These are phyloP conservation scores for Chrysodeixis includens DNA, from an alignment of 2,888 invertebrate genomes.

Conservation along the genomic window DNA sequence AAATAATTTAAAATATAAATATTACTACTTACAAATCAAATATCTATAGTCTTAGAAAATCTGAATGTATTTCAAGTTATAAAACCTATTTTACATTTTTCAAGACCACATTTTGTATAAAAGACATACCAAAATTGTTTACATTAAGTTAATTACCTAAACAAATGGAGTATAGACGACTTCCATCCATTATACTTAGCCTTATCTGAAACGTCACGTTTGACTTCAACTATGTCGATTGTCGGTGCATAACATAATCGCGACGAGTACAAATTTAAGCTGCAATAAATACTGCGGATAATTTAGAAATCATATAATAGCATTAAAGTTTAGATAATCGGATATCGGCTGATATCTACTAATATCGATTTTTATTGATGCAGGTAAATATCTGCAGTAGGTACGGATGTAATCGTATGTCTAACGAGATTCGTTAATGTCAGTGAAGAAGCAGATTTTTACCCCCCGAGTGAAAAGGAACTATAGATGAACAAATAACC, in stretches of 20 bases:
- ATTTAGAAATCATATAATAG: neutral
- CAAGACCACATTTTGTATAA: no score
- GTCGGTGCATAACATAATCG: neutral
- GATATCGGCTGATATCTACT: neutral
- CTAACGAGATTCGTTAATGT: neutral
- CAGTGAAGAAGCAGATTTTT: no score
- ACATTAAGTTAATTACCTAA: no score
- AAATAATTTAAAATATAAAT: no score
- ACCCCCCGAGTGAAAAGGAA: neutral
- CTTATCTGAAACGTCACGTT: constrained; percentile 2
- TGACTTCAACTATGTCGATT: neutral
- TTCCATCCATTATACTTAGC: neutral
- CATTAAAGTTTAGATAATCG: neutral
- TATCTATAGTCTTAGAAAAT: no score
- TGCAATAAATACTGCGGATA: constrained; percentile 1
- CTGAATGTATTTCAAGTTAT: no score
- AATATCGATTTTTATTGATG: neutral
- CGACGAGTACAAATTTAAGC: neutral
- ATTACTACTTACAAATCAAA: no score
- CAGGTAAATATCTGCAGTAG: neutral
- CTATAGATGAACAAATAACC: neutral
- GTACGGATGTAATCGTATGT: neutral
- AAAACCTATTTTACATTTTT: no score
- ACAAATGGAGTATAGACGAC: neutral
- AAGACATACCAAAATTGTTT: no score